Evolutionary conservation across 2,888 invertebrate genomes (phyloP).

Genomic region (Watsonalla cultraria): DNA sequence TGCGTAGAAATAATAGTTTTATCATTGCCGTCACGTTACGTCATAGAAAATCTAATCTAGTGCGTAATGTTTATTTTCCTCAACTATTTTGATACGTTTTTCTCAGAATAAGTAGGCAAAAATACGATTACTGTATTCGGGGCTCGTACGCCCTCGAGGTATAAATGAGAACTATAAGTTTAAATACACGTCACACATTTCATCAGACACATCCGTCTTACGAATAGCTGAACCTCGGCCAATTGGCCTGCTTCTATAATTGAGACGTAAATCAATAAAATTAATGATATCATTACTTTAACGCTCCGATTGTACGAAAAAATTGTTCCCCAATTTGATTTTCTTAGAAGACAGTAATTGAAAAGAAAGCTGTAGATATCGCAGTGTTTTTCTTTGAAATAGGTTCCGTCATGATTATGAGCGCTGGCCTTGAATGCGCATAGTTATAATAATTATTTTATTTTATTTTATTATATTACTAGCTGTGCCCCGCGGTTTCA

Average conservation of each 20-base stretch:
- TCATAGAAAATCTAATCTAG: too few relatives aligned
- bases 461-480: too few relatives aligned
- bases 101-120: too few relatives aligned
- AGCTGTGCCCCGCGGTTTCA: too few relatives aligned
- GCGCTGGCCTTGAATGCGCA: too few relatives aligned
- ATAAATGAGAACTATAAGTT: neutral
- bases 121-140: too few relatives aligned
- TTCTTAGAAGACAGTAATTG: conserved; percentile 9
- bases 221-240: conserved; percentile 20
- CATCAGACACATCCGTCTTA: neutral
- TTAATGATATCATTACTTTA: conserved; percentile 25
- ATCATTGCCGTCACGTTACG: too few relatives aligned
- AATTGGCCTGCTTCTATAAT: conserved; percentile 16
- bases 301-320: conserved; percentile 4
- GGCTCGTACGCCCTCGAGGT: neutral
- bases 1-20: too few relatives aligned
- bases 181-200: neutral
- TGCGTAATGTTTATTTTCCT: too few relatives aligned
- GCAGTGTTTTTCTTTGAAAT: conserved; percentile 9
- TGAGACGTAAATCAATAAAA: conserved; percentile 23
- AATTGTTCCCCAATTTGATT: conserved; percentile 7
- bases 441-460: too few relatives aligned
- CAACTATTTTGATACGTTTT: too few relatives aligned
- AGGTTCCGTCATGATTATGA: neutral
- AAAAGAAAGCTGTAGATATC: conserved; percentile 1